Conservation (phyloP, 1,140 invertebrate species). For the Scaptodrosophila lebanonensis region DNA sequence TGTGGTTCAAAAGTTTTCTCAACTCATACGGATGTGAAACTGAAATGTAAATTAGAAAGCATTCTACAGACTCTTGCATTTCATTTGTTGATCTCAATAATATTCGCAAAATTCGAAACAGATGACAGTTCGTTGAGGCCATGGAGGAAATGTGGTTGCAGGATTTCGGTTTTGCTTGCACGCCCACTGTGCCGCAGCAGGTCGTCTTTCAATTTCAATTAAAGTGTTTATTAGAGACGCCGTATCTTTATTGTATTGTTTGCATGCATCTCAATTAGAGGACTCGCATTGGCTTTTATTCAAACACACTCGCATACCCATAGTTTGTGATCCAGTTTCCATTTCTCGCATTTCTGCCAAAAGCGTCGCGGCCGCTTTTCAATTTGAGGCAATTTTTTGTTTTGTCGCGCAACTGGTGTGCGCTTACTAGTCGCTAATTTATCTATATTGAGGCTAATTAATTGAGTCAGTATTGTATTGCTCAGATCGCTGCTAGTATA, state of each 20-base stretch:
- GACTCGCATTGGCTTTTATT: not conserved
- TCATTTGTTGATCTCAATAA: too few relatives aligned
- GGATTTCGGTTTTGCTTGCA: constrained; percentile 16
- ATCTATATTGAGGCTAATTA: constrained; percentile 54
- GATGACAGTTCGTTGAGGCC: too few relatives aligned
- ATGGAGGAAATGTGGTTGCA: too few relatives aligned
- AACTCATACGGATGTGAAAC: too few relatives aligned
- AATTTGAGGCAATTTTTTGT: constrained; percentile 42
- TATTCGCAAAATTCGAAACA: too few relatives aligned
- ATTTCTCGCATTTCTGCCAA: constrained; percentile 16
- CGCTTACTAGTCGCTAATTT: constrained; percentile 63
- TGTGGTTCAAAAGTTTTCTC: too few relatives aligned
- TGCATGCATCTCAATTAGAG: constrained; percentile 70
- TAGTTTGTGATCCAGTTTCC: too few relatives aligned
- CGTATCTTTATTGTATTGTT: too few relatives aligned
- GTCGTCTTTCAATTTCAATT: constrained; percentile 63
- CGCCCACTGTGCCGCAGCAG: constrained; percentile 2
- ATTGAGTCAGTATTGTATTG: constrained; percentile 65
- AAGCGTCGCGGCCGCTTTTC: constrained; percentile 54
- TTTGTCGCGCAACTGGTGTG: constrained; percentile 33
- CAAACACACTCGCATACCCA: too few relatives aligned
- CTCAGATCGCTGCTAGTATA: constrained; percentile 7
- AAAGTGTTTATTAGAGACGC: constrained; percentile 19
- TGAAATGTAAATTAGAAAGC: too few relatives aligned
- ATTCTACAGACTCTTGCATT: too few relatives aligned